Conservation (phyloP, 2,888 invertebrate species). For the Brachypalpus laphriformis region DNA sequence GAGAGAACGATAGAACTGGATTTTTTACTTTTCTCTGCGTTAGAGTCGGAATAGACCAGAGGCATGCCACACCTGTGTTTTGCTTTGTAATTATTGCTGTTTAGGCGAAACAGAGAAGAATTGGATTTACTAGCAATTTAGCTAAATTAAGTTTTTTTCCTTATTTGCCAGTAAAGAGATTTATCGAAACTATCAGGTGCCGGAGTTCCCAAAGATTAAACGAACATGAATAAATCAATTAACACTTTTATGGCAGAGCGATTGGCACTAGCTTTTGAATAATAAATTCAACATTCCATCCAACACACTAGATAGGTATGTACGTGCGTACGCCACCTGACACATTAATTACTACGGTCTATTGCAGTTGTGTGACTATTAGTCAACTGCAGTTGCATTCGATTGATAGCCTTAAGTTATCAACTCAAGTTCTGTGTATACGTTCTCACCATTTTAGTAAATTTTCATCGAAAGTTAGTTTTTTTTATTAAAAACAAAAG, state of each 20-base stretch:
- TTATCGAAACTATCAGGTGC: constrained; percentile 10
- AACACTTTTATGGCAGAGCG: not conserved
- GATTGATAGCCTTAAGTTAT: too few relatives aligned
- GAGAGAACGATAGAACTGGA: constrained; percentile 57
- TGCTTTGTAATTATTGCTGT: constrained; percentile 46
- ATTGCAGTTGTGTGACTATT: constrained; percentile 13
- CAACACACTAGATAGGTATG: not conserved
- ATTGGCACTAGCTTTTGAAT: constrained; percentile 34
- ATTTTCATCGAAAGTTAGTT: constrained; percentile 42
- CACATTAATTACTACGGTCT: constrained; percentile 21
- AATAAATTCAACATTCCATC: constrained; percentile 13
- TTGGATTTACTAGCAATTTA: not conserved
- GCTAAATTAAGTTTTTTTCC: not conserved
- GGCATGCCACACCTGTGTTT: constrained; percentile 70
- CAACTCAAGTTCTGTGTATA: constrained; percentile 5
- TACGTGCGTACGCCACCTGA: constrained; percentile 44
- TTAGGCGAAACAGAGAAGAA: not conserved
- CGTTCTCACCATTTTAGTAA: constrained; percentile 27
- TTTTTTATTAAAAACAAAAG: not conserved
- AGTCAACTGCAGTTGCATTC: constrained; percentile 30
- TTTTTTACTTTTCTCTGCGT: constrained; percentile 37
- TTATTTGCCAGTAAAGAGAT: not conserved
- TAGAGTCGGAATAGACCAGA: constrained; percentile 34
- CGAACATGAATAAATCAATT: not conserved
- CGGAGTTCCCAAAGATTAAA: constrained; percentile 15